These are phyloP conservation scores for Stichodactyla helianthus DNA, from an alignment of 64 coral and sea anemone genomes.

Conservation along the genomic window DNA sequence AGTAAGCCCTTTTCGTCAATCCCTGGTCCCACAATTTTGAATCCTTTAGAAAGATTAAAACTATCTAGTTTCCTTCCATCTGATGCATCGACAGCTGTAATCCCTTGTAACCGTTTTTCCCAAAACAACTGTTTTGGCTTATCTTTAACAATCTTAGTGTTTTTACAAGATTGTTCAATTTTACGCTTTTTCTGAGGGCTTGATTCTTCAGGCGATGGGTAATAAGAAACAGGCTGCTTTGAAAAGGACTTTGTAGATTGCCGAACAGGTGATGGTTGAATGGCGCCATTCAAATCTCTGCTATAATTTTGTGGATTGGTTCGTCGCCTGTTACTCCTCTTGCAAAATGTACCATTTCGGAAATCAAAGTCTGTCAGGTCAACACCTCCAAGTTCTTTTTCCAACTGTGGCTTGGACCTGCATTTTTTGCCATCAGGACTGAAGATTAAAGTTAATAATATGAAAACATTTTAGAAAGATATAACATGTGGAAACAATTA, in stretches of 20 bases:
- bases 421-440: constrained; percentile 97
- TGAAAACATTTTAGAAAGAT: background rate
- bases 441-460: constrained; percentile 19
- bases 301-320: constrained; percentile 62
- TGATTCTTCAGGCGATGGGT: constrained; percentile 25
- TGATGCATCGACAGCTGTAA: constrained; percentile 49
- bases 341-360: constrained; percentile 80
- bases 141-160: constrained; percentile 71
- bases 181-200: constrained; percentile 63
- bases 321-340: constrained; percentile 62
- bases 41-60: constrained; percentile 63
- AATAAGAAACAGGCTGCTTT: constrained; percentile 75
- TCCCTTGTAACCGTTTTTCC: constrained; percentile 83
- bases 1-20: constrained; percentile 75
- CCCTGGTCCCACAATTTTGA: constrained; percentile 81
- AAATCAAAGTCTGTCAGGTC: constrained; percentile 92
- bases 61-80: constrained; percentile 57
- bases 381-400: constrained; percentile 73
- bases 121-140: constrained; percentile 92
- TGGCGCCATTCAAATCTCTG: constrained; percentile 65
- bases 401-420: constrained; percentile 85
- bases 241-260: constrained; percentile 85
- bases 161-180: constrained; percentile 39
- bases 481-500: background rate
- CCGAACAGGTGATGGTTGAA: constrained; percentile 63